A percentile compares a stretch with the other conserved stretches of the same genome.
These are phyloP conservation scores for Gyps fulvus DNA, from an alignment of 2,113 vertebrate species.

Conservation along the genomic window DNA sequence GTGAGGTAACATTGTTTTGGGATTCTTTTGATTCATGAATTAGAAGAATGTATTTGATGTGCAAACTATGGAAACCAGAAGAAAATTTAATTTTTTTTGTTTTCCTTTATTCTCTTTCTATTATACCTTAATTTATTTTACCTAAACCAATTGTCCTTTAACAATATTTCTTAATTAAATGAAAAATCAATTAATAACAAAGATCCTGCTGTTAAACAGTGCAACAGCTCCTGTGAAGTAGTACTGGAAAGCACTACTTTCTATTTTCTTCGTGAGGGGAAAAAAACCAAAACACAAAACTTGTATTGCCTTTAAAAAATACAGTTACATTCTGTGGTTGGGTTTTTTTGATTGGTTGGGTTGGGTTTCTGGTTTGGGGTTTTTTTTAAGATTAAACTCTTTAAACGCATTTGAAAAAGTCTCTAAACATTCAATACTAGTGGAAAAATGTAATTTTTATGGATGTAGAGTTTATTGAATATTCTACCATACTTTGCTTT, in stretches of 20 bases:
- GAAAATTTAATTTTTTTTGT: not conserved
- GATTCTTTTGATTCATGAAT: not conserved
- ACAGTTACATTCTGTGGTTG: not conserved
- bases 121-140: not conserved
- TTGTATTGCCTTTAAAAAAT: not conserved
- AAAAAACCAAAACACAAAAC: not conserved
- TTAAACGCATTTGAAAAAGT: not conserved
- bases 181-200: not conserved
- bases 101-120: not conserved
- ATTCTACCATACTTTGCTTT: conserved; percentile 3
- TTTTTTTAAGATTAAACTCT: not conserved
- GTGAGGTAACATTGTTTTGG: not conserved
- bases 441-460: not conserved
- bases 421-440: not conserved
- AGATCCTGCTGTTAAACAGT: not conserved
- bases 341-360: not conserved
- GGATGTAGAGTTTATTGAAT: not conserved
- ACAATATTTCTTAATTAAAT: not conserved
- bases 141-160: not conserved
- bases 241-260: not conserved
- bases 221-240: not conserved
- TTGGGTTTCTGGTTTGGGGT: too few relatives aligned
- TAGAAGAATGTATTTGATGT: not conserved
- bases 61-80: not conserved
- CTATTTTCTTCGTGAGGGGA: not conserved